A percentile compares a stretch with the other conserved stretches of the same genome.
These are phyloP conservation scores for Enhydra lutris DNA, from an alignment of 2,113 vertebrate species.

Conservation along the genomic window DNA sequence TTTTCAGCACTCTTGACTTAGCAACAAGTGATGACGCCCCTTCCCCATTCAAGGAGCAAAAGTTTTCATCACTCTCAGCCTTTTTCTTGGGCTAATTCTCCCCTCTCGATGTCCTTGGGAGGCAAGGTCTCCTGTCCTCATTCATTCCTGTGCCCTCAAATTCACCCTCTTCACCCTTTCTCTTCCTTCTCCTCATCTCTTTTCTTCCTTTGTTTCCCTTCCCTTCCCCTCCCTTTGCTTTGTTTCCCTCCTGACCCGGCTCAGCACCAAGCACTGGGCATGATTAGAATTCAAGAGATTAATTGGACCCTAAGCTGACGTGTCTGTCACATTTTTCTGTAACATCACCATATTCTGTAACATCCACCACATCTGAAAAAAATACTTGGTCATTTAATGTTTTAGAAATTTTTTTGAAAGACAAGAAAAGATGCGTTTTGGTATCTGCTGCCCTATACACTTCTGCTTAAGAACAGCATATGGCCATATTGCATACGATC, in stretches of 20 bases:
- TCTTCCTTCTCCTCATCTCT: rapidly evolving
- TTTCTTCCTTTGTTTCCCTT: neutral
- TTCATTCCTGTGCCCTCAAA: neutral
- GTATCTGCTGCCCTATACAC: neutral
- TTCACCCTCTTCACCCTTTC: neutral
- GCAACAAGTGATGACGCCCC: neutral
- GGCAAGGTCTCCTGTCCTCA: neutral
- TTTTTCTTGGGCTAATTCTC: neutral
- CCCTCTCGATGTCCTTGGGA: neutral
- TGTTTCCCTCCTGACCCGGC: neutral
- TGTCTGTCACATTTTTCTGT: neutral
- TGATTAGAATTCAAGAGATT: neutral
- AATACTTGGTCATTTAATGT: neutral
- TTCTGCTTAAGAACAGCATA: neutral
- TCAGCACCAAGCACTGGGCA: neutral
- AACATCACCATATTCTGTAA: neutral
- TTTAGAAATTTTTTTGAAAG: neutral
- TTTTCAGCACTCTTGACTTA: neutral
- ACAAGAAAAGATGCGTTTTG: neutral
- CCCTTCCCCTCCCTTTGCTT: neutral
- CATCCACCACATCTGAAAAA: neutral
- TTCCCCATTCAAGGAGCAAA: too few relatives aligned
- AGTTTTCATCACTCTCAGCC: neutral
- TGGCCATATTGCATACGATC: rapidly evolving
- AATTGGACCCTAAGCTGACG: neutral